Percentiles rank a stretch among this genome's conserved stretches.
Conservation (phyloP, 2,113 vertebrate genomes). For the Indicator indicator region DNA sequence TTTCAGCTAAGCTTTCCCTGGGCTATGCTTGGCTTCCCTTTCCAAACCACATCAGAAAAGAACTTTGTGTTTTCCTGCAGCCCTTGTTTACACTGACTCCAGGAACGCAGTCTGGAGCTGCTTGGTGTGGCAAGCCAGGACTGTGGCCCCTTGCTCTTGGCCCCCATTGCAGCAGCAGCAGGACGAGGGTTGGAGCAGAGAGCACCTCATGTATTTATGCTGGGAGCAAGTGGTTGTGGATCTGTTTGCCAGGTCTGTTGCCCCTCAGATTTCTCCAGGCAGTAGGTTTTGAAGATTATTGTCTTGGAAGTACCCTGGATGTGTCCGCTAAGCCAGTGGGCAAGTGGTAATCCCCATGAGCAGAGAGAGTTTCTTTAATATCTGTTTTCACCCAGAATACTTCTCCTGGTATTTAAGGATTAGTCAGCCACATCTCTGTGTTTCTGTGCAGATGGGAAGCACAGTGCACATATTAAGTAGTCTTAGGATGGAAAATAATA, state of each 20-base stretch:
- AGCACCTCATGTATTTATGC: fast-evolving
- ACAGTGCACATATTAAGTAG: neutral
- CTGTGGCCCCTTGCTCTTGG: fast-evolving
- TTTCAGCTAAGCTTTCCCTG: slow-evolving; percentile 31
- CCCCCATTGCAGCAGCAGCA: neutral
- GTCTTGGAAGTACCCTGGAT: neutral
- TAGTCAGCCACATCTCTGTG: slow-evolving; percentile 10
- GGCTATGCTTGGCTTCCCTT: slow-evolving; percentile 43
- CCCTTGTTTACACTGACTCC: slow-evolving; percentile 18
- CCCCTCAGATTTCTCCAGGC: neutral
- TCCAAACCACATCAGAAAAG: slow-evolving; percentile 63
- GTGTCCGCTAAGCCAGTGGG: fast-evolving
- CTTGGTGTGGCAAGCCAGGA: neutral
- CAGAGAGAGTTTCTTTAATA: neutral
- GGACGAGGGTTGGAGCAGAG: neutral
- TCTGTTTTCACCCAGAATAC: slow-evolving; percentile 42
- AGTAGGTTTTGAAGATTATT: neutral
- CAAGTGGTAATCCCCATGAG: neutral
- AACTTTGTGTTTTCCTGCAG: slow-evolving; percentile 46
- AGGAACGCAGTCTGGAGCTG: slow-evolving; percentile 7
- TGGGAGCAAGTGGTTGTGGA: neutral
- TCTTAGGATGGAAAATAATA: neutral
- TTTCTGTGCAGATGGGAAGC: neutral
- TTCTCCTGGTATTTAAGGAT: slow-evolving; percentile 36
- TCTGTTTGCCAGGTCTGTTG: neutral